A percentile compares a stretch with the other conserved stretches of the same genome.
Conservation (phyloP, 2,113 vertebrate genomes). For the Chiloscyllium plagiosum region DNA sequence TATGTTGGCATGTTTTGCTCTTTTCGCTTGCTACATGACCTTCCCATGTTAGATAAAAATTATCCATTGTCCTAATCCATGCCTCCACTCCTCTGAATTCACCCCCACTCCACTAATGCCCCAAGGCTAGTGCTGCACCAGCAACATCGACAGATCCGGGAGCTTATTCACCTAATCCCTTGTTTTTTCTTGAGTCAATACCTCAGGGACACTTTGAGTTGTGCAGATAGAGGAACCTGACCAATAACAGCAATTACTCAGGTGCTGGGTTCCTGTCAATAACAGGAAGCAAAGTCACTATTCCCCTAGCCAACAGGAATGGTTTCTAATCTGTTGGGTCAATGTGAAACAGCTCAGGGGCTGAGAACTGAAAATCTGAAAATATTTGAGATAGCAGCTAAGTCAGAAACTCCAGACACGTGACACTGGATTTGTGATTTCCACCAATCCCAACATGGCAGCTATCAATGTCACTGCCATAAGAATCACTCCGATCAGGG, state of each 20-base stretch:
- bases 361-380: no score
- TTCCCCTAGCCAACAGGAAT: background rate
- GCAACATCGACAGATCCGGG: background rate
- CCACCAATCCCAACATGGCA: background rate
- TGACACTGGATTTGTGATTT: background rate
- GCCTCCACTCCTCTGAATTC: background rate
- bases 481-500: background rate
- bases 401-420: background rate
- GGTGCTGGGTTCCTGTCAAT: background rate
- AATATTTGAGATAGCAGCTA: background rate
- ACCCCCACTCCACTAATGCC: background rate
- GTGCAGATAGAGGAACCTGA: background rate
- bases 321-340: background rate
- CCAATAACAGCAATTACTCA: background rate
- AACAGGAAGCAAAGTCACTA: background rate
- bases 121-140: background rate
- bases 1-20: background rate
- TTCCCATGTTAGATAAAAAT: background rate
- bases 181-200: background rate
- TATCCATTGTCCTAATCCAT: background rate
- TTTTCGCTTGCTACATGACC: background rate
- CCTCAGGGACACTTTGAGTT: background rate
- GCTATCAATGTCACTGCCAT: background rate
- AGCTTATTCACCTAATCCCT: background rate
- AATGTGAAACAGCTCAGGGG: background rate